Conservation (phyloP, 2,113 vertebrate species). For the Coptodon bakossiorum region DNA sequence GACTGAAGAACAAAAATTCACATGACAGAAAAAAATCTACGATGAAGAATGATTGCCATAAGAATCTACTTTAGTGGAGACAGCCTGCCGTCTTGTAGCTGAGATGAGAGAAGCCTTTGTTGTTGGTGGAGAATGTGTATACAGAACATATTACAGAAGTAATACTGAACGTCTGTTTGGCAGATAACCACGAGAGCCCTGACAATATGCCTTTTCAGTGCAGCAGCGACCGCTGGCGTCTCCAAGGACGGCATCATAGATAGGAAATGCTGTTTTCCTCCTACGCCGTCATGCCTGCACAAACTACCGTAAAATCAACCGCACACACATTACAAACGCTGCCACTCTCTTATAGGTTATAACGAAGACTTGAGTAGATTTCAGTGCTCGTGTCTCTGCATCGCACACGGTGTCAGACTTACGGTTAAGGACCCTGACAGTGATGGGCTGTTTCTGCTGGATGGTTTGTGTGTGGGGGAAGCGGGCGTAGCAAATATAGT, state of each 20-base stretch:
- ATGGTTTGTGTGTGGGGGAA: constrained; percentile 98
- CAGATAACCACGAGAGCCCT: not conserved
- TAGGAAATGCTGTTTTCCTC: constrained; percentile 42
- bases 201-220: constrained; percentile 61
- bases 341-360: not conserved
- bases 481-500: constrained; percentile 98
- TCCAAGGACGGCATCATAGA: constrained; percentile 29
- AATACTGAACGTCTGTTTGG: constrained; percentile 12
- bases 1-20: not conserved
- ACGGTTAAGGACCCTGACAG: constrained; percentile 88
- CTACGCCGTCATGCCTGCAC: constrained; percentile 15
- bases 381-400: not conserved
- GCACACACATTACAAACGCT: not conserved
- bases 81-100: not conserved
- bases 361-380: not conserved
- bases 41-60: not conserved
- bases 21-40: not conserved
- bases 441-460: constrained; percentile 98
- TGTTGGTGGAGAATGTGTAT: not conserved
- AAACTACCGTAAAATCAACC: not conserved
- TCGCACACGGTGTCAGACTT: constrained; percentile 57
- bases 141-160: constrained; percentile 13
- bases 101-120: constrained; percentile 46
- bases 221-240: constrained; percentile 21
- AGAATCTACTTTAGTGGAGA: not conserved